Evolutionary conservation across 2,797 vertebrate species (phyloP), one percentile per base, ranked within the genome.

Genomic region (Dryobates pubescens): DNA sequence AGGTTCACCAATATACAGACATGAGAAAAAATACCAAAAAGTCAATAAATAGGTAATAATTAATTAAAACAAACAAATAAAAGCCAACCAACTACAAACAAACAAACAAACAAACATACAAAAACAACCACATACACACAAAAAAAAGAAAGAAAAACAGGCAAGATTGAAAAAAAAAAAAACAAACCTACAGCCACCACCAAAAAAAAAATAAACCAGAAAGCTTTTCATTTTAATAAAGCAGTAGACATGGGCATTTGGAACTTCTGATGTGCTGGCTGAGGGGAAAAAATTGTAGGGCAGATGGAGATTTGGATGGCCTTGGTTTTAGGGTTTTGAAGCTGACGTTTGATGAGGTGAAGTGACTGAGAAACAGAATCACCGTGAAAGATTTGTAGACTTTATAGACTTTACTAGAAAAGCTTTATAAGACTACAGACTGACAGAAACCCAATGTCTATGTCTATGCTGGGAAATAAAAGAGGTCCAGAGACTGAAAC

Each of bases 381-480:
- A 5, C n/a, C 47, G 41, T 56, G 43, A 90, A 67, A 79, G 24
- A 27, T 70, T 85, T 51, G 49, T 23, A 51, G 49, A 14, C 49
- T 51, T 82, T 88, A 59, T 74, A 90, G 68, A 74, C 24, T 78
- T 67, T 71, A 71, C 68, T 88, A 88, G 63, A 82, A 88, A 86
- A 88, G 14, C 5, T 54, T 70, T 7, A 6, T 61, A 76, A 76
- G 34, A 64, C 12, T 59, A 12, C 34, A 85, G 47, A 34, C 65
- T 78, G 91, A 69, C 20, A 9, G 32, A 80, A 90, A 82, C 17
- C 58, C n/a, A 77, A 63, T 23, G 47, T 20, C 36, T 53, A 8
- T 71, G 74, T 73, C 69, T 89, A n/a, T 58, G 10, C 41, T 83
- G 62, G 68, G 72, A 89, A 85, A 90, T 75, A 93, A 89, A 96